Conservation (phyloP, 1,140 invertebrate genomes). For the Musca vetustissima region DNA sequence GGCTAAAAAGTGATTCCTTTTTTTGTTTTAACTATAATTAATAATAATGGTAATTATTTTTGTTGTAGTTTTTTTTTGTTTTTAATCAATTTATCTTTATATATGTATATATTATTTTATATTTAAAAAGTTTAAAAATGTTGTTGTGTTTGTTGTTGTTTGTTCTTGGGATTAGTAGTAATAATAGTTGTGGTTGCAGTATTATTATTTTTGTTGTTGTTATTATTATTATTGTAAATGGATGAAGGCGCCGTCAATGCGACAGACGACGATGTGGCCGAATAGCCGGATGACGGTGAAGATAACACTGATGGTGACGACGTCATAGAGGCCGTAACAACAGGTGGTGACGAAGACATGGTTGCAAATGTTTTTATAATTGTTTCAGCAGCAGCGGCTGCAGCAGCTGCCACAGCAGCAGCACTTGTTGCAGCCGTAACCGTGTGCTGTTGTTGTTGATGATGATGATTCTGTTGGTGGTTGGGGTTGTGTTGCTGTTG, state of each 20-base stretch:
- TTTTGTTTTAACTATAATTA: slow-evolving; percentile 16
- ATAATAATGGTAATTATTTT: slow-evolving; percentile 19
- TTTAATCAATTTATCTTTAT: slow-evolving; percentile 14
- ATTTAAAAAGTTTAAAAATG: slow-evolving; percentile 22
- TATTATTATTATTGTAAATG: slow-evolving; percentile 26
- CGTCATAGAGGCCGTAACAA: slow-evolving; percentile 7
- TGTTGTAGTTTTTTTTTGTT: slow-evolving; percentile 15
- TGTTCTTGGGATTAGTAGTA: slow-evolving; percentile 27
- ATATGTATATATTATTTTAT: slow-evolving; percentile 15
- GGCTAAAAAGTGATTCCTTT: slow-evolving; percentile 19
- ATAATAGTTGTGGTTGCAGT: background rate
- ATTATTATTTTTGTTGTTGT: slow-evolving; percentile 24
- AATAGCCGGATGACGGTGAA: background rate
- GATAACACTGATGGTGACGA: slow-evolving; percentile 2
- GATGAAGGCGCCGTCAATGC: slow-evolving; percentile 13
- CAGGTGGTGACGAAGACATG: slow-evolving; percentile 27
- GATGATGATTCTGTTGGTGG: slow-evolving; percentile 7
- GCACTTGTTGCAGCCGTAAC: slow-evolving; percentile 17
- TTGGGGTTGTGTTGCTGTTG: background rate
- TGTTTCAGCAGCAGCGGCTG: slow-evolving; percentile 38
- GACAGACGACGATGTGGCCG: background rate
- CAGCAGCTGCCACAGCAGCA: slow-evolving; percentile 29
- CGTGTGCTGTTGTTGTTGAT: slow-evolving; percentile 3
- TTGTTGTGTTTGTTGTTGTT: slow-evolving; percentile 10
- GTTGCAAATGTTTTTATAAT: slow-evolving; percentile 44